A percentile compares a stretch with the other conserved stretches of the same genome.
phyloP scores from a whole-genome alignment of 1,140 invertebrate species.

The Sarcophaga peregrina region DNA sequence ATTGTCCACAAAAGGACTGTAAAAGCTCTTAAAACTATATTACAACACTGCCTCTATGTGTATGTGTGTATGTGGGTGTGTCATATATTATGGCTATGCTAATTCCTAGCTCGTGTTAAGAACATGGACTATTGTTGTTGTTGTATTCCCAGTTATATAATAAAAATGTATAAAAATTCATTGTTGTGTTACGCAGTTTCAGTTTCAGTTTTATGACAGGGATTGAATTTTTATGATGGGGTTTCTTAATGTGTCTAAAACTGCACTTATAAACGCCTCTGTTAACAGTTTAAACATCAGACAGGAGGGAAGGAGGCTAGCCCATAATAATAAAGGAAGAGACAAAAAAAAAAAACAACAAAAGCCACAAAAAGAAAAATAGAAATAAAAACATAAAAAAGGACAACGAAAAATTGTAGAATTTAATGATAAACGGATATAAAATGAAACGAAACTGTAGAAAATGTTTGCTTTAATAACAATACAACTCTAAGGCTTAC shows the following conservation, averaged over 20 bases:
- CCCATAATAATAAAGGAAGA: not conserved
- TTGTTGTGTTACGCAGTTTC: conserved; percentile 1
- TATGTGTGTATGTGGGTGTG: no score
- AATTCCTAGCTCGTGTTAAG: not conserved
- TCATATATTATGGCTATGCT: not conserved
- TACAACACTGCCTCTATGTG: not conserved
- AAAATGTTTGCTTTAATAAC: not conserved
- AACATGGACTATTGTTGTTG: no score
- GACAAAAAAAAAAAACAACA: conserved; percentile 25
- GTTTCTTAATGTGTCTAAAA: not conserved
- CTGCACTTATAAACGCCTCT: conserved; percentile 13
- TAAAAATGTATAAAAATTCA: conserved; percentile 1
- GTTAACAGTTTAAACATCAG: conserved; percentile 1
- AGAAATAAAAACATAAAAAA: not conserved
- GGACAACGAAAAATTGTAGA: conserved; percentile 4
- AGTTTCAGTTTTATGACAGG: not conserved
- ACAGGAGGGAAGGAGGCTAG: conserved; percentile 2
- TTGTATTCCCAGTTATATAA: not conserved
- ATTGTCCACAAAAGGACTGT: not conserved
- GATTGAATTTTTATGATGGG: conserved; percentile 1
- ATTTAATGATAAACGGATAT: conserved; percentile 40
- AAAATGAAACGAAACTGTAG: conserved; percentile 19
- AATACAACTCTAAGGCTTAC: no score
- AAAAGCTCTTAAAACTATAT: not conserved
- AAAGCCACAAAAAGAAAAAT: not conserved